phyloP scores from a whole-genome alignment of 2,888 invertebrate species.

The Dioctria rufipes region DNA sequence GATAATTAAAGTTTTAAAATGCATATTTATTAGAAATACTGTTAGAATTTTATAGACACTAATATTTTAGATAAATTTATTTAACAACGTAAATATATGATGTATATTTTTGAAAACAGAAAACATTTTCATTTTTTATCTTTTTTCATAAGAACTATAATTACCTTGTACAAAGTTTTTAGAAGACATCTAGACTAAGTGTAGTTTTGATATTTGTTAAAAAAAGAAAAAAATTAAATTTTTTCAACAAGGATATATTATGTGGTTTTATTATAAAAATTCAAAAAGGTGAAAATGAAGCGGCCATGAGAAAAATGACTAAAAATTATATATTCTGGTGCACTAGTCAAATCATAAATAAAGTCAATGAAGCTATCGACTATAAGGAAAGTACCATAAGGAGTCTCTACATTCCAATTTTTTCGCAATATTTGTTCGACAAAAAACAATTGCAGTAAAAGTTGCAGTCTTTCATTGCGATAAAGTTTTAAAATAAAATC shows the following conservation, averaged over 20 bases:
- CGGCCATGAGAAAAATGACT: too few relatives aligned
- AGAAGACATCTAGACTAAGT: slow-evolving; percentile 34
- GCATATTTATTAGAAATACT: slow-evolving; percentile 44
- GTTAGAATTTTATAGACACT: slow-evolving; percentile 40
- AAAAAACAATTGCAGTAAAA: too few relatives aligned
- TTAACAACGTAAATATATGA: slow-evolving; percentile 26
- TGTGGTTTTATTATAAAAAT: too few relatives aligned
- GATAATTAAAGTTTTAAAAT: slow-evolving; percentile 42
- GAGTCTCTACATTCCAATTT: too few relatives aligned
- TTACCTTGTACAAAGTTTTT: slow-evolving; percentile 35
- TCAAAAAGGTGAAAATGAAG: too few relatives aligned
- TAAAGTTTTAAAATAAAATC: too few relatives aligned
- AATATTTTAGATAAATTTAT: slow-evolving; percentile 43
- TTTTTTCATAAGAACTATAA: slow-evolving; percentile 40
- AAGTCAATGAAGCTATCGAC: too few relatives aligned
- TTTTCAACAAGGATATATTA: slow-evolving; percentile 6
- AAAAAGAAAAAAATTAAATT: slow-evolving; percentile 26
- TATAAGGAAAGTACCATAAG: too few relatives aligned
- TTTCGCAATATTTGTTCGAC: too few relatives aligned
- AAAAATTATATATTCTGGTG: too few relatives aligned
- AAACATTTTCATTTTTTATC: slow-evolving; percentile 38
- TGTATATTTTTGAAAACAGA: slow-evolving; percentile 44
- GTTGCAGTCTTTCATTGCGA: too few relatives aligned
- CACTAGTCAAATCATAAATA: too few relatives aligned
- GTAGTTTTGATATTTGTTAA: slow-evolving; percentile 43